Base-by-base conservation (phyloP, 2,113 vertebrate genomes). In the Helogale parvula region DNA sequence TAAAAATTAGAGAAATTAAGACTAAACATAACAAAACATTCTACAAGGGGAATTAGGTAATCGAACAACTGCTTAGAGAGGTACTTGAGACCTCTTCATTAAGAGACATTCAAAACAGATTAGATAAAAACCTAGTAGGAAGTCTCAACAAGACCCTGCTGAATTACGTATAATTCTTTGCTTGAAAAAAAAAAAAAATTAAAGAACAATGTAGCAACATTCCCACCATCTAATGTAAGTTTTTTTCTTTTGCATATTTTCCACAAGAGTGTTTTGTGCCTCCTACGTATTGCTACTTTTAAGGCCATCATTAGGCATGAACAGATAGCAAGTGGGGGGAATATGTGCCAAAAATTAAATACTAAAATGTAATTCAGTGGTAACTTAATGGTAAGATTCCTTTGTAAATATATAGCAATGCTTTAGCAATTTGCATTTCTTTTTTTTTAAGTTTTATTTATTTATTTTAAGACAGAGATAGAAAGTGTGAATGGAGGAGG, bases 1-100 rank as follows among this genome's bases (percentile, higher is more conserved):
- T 90, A 69, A 94, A 85, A 92, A 69, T 35, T 35, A 13, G 97
- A 92, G 68, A 82, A 74, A 96, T 72, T 88, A 84, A 90, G 33
- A 60, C 5, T 68, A 90, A 25, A 65, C 5, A 38, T 60, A 47
- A 88, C 33, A 94, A 94, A 72, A 95, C 69, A 87, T 45, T n/a
- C 29, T 88, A 38, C n/a, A 91, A 66, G 23, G 41, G 47, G 33
- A 93, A 66, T 72, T 47, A 96, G 31, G 33, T 41, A 41, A 16
- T 9, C 41, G 10, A 93, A 4, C 47, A 79, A 85, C 8, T 57
- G 35, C 71, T 87, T 74, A 54, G 38, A 80, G 52, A 57, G 17
- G 19, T 54, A 82, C 4, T 11, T 68, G 29, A 92, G 9, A 68
- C 27, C 72, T n/a, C 12, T 31, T 94, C 74, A 79, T 74, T 74